Percentiles rank a stretch among this genome's conserved stretches.
Evolutionary conservation across 2,113 vertebrate species (phyloP).

Genomic region (Ellobius talpinus): DNA sequence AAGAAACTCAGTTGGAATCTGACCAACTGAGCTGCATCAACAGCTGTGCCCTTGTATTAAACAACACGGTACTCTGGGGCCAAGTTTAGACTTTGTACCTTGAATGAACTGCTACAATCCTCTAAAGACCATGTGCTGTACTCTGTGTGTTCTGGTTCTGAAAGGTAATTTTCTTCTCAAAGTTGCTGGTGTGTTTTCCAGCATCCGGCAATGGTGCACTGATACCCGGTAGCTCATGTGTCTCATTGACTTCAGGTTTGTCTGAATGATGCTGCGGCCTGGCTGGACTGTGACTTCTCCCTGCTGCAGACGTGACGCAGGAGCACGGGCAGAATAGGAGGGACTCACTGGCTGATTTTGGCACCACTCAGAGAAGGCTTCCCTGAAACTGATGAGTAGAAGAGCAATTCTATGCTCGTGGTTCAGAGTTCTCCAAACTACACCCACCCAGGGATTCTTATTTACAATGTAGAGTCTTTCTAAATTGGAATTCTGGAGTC

Average conservation of each 20-base stretch:
- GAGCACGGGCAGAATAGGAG: background rate
- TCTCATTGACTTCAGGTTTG: background rate
- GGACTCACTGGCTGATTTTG: background rate
- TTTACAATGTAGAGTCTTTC: background rate
- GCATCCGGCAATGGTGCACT: background rate
- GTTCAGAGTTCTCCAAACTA: background rate
- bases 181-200: background rate
- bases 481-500: background rate
- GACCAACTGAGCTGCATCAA: background rate
- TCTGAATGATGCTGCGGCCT: background rate
- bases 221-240: background rate
- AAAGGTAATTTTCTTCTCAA: background rate
- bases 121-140: background rate
- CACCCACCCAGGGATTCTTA: background rate
- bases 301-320: background rate
- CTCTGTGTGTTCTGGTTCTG: background rate
- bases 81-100: background rate
- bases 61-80: background rate
- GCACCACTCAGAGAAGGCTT: background rate
- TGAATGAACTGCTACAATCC: background rate
- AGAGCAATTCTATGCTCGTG: background rate
- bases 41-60: background rate
- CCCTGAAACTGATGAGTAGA: background rate
- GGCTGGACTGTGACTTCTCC: background rate
- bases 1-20: background rate